Evolutionary conservation across 2,797 vertebrate genomes (phyloP).

Genomic region (Fundulus diaphanus): DNA sequence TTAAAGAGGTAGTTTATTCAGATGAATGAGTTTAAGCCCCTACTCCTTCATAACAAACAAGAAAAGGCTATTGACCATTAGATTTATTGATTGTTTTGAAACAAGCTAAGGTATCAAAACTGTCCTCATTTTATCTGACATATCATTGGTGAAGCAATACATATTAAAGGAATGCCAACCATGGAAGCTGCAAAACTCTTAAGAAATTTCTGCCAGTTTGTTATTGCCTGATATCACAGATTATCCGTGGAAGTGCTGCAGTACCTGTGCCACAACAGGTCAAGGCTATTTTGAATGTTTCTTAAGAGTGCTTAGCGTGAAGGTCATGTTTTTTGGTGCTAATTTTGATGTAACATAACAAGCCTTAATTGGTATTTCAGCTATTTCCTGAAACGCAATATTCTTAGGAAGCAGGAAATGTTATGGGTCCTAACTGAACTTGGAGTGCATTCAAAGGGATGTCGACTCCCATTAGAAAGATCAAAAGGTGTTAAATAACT

Average conservation of each 20-base stretch:
- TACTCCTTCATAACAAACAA: background rate
- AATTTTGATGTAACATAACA: background rate
- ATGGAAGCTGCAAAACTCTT: background rate
- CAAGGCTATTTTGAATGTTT: too few species aligned
- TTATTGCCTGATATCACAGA: background rate
- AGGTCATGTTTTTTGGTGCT: background rate
- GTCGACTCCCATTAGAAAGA: conserved; percentile 26
- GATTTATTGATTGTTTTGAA: background rate
- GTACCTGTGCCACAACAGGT: background rate
- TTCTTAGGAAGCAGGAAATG: background rate
- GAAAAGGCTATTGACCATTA: background rate
- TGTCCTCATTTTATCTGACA: background rate
- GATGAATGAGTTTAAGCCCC: background rate
- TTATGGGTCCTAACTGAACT: conserved; percentile 31
- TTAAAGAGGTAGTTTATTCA: background rate
- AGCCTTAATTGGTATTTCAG: background rate
- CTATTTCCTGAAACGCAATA: conserved; percentile 1
- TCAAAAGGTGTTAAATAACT: conserved; percentile 64
- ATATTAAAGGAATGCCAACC: background rate
- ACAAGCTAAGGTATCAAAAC: background rate
- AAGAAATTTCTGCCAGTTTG: background rate
- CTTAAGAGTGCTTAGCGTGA: too few species aligned
- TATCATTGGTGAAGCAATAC: background rate
- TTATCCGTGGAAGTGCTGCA: too few species aligned
- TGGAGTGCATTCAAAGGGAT: conserved; percentile 30